Base-by-base conservation (phyloP, 2,888 invertebrate genomes). In the Cataglyphis altisquamis region DNA sequence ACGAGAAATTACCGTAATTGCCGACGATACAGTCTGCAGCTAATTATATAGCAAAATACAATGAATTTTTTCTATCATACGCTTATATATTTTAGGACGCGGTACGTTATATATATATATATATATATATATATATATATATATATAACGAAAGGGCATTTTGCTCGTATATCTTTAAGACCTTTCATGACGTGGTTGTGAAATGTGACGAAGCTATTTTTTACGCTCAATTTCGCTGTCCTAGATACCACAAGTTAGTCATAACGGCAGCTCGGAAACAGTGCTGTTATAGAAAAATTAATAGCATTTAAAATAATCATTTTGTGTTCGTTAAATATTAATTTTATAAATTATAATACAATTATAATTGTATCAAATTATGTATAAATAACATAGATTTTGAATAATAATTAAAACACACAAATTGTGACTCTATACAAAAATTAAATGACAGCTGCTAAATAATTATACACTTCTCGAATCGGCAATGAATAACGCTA, bases 1-100 rank as follows among this genome's bases (percentile, higher is more conserved):
- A 52, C 77, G 68, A 60, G 78, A 83, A 84, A 72, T 72, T 75
- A 70, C 18, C 39, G 62, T 60, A 66, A 48, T 72, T 72, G 78
- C 60, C 60, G 57, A 60, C 60, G 60, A 80, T 72, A 72, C 60
- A 45, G 78, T 70, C 72, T 32, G 21, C 78, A 60, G 48, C 72
- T 78, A 78, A 78, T 78, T 78, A 78, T 45, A 60, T 32, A 10
- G 48, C 68, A 32, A 18, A 15, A n/a, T 32, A 78, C 15, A 60
- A 70, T 70, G 57, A 74, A 74, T 83, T 52, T 52, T 52, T n/a
- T 84, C 73, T 36, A 10, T 83, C 64, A 32, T 45, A 25, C 29
- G 45, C 36, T 64, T 64, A 39, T 81, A 62, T 36, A 57, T 68
- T 83, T 36, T 64, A 52, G 83, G 48, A 72, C 60, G 25, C 78